phyloP scores from a whole-genome alignment of 2,113 vertebrate genomes.

The Jaculus jaculus region DNA sequence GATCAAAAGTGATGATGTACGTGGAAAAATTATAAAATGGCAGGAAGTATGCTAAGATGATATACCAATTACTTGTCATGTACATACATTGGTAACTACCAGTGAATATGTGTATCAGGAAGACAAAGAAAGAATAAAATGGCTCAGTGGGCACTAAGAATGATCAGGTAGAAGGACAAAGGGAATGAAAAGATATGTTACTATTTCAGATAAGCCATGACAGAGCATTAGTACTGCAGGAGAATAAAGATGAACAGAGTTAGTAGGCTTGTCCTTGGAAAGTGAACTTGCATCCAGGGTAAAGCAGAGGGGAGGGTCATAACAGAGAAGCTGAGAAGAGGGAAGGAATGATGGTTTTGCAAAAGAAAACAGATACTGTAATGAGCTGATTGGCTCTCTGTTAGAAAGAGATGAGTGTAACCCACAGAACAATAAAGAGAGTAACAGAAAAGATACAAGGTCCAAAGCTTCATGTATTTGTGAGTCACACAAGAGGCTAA shows the following conservation, averaged over 20 bases:
- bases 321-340: slow-evolving; percentile 5
- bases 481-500: slow-evolving; percentile 35
- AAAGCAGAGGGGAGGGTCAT: background rate
- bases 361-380: slow-evolving; percentile 9
- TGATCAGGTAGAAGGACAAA: slow-evolving; percentile 59
- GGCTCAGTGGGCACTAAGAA: slow-evolving; percentile 23
- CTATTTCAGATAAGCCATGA: slow-evolving; percentile 51
- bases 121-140: slow-evolving; percentile 59
- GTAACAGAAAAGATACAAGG: slow-evolving; percentile 43
- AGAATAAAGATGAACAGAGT: slow-evolving; percentile 48
- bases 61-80: background rate
- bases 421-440: slow-evolving; percentile 23
- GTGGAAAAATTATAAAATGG: slow-evolving; percentile 34
- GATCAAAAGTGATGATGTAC: background rate
- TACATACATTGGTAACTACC: slow-evolving; percentile 46
- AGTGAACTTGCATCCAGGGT: background rate
- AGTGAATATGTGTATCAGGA: slow-evolving; percentile 38
- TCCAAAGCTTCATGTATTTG: background rate
- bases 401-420: slow-evolving; percentile 54
- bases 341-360: background rate
- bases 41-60: slow-evolving; percentile 19
- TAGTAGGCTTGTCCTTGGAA: slow-evolving; percentile 41
- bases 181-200: slow-evolving; percentile 22
- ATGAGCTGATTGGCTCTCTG: background rate
- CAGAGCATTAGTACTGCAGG: slow-evolving; percentile 57